Conservation (phyloP, 2,797 vertebrate species). For the Pangasius macronema region DNA sequence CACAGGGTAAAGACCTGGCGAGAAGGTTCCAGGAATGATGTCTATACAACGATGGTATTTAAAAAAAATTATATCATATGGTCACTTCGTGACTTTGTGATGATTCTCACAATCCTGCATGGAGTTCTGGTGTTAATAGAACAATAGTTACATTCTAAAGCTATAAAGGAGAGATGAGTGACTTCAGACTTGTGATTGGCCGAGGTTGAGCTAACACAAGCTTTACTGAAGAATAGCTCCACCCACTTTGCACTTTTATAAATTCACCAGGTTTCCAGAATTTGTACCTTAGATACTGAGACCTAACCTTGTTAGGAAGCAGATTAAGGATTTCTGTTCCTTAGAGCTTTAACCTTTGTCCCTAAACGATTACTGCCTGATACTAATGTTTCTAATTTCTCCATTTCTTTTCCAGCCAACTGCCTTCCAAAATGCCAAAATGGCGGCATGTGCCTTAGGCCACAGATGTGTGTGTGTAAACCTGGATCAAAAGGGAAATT, state of each 20-base stretch:
- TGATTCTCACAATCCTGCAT: not conserved
- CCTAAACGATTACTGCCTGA: not conserved
- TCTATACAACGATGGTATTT: not conserved
- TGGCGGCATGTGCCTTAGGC: slow-evolving; percentile 94
- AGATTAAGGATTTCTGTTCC: not conserved
- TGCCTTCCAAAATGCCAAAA: slow-evolving; percentile 95
- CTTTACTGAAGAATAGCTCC: not conserved
- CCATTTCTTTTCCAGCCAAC: slow-evolving; percentile 76
- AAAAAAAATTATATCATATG: not conserved
- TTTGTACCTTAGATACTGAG: not conserved
- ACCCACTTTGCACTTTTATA: not conserved
- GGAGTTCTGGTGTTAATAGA: not conserved
- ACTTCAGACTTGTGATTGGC: not conserved
- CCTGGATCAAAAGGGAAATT: slow-evolving; percentile 88
- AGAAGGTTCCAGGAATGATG: not conserved
- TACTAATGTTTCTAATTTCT: not conserved
- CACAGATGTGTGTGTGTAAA: slow-evolving; percentile 94
- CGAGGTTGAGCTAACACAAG: not conserved
- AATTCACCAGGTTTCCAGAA: too few relatives aligned
- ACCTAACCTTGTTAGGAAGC: not conserved
- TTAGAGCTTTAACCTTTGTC: not conserved
- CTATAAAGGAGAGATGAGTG: not conserved
- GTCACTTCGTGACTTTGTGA: not conserved
- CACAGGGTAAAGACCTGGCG: not conserved
- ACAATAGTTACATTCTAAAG: not conserved